These are phyloP conservation scores for Corapipo altera DNA, from an alignment of 2,113 vertebrate species.

Conservation along the genomic window DNA sequence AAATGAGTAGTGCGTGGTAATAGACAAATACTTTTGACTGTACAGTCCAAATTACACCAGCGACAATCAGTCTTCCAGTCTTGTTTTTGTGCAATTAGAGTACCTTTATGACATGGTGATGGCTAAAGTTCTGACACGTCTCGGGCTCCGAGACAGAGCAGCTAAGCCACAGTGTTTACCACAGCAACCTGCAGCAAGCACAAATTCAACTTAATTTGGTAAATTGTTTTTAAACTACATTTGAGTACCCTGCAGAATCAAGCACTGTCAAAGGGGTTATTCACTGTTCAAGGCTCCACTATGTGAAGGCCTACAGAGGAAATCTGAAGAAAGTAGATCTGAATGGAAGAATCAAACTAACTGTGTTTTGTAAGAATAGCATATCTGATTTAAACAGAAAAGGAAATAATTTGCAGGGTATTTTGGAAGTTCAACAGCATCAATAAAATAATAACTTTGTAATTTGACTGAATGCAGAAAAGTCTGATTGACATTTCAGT, in stretches of 20 bases:
- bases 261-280: not conserved
- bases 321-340: not conserved
- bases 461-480: not conserved
- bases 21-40: not conserved
- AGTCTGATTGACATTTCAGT: not conserved
- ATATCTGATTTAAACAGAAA: not conserved
- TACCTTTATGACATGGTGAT: accelerated
- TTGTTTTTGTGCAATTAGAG: not conserved
- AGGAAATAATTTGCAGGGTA: not conserved
- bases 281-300: not conserved
- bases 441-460: not conserved
- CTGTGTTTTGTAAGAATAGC: not conserved
- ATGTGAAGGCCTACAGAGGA: not conserved
- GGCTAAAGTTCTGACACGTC: not conserved
- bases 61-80: not conserved
- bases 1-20: not conserved
- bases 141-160: not conserved
- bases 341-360: not conserved
- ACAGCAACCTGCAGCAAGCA: not conserved
- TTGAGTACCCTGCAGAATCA: not conserved
- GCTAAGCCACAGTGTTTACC: not conserved
- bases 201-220: not conserved
- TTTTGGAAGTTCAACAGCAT: not conserved
- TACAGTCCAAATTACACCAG: not conserved
- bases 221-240: not conserved